phyloP scores from a whole-genome alignment of 2,888 invertebrate species.

The Bhutanitis thaidina region DNA sequence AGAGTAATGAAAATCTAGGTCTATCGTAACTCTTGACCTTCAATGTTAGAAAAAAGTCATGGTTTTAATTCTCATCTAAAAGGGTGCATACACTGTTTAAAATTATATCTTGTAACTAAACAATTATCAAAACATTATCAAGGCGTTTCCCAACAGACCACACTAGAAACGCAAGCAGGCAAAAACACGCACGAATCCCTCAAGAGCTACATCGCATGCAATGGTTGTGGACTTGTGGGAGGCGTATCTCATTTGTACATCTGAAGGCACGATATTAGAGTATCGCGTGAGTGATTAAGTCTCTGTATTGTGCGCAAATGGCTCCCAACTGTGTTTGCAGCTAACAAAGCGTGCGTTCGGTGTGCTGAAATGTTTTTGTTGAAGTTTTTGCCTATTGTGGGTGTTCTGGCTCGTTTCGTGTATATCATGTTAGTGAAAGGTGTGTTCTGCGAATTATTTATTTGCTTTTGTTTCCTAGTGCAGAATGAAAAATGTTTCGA shows the following conservation, averaged over 20 bases:
- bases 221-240: constrained; percentile 2
- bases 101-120: no score
- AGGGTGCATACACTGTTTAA: no score
- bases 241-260: constrained; percentile 19
- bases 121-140: neutral
- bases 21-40: no score
- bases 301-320: constrained; percentile 51
- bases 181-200: constrained; percentile 12
- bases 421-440: constrained; percentile 19
- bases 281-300: constrained; percentile 60
- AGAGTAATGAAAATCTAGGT: no score
- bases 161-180: constrained; percentile 11
- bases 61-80: no score
- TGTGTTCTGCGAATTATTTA: constrained; percentile 25
- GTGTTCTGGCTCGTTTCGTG: neutral
- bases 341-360: constrained; percentile 34
- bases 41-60: no score
- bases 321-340: constrained; percentile 27
- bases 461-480: constrained; percentile 18
- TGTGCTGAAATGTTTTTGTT: constrained; percentile 22
- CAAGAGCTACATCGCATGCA: constrained; percentile 7
- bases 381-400: constrained; percentile 15
- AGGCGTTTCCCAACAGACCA: neutral
- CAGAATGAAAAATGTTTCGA: no score
- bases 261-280: constrained; percentile 46